A percentile compares a stretch with the other conserved stretches of the same genome.
phyloP scores from a whole-genome alignment of 1,140 invertebrate genomes.

The Eurytemora carolleeae region DNA sequence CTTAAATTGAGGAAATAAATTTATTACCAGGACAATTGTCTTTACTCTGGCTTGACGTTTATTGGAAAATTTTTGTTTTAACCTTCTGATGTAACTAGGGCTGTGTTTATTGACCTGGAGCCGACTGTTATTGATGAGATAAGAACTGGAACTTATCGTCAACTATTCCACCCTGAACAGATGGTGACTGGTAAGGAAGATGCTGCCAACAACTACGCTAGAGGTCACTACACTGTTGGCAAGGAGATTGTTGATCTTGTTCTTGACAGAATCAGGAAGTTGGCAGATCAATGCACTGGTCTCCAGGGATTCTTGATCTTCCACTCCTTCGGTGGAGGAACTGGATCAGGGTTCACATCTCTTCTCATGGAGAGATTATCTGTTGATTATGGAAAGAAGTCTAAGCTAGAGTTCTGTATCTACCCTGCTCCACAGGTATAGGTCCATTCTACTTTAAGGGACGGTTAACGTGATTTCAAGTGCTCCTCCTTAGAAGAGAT shows the following conservation, averaged over 20 bases:
- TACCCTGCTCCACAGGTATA: constrained; percentile 70
- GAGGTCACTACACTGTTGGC: constrained; percentile 38
- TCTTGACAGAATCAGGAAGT: constrained; percentile 32
- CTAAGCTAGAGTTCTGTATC: constrained; percentile 64
- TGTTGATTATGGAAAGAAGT: background rate
- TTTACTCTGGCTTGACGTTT: too few species aligned
- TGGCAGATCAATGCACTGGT: constrained; percentile 55
- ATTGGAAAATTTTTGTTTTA: background rate
- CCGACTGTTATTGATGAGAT: constrained; percentile 17
- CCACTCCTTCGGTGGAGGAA: background rate
- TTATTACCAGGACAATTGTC: too few species aligned
- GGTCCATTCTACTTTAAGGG: too few species aligned
- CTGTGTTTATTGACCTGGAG: background rate
- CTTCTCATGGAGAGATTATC: background rate
- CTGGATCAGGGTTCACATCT: background rate
- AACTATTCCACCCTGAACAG: constrained; percentile 37
- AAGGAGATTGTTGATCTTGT: constrained; percentile 32
- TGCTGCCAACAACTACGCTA: constrained; percentile 36
- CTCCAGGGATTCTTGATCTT: constrained; percentile 35
- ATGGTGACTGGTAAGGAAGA: constrained; percentile 38
- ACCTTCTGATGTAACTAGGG: too few species aligned
- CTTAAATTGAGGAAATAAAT: too few species aligned
- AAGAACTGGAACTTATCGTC: constrained; percentile 29
- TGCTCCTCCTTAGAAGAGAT: too few species aligned
- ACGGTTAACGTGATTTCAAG: too few species aligned